These are phyloP conservation scores for Suricata suricatta DNA, from an alignment of 2,113 vertebrate genomes.

Conservation along the genomic window DNA sequence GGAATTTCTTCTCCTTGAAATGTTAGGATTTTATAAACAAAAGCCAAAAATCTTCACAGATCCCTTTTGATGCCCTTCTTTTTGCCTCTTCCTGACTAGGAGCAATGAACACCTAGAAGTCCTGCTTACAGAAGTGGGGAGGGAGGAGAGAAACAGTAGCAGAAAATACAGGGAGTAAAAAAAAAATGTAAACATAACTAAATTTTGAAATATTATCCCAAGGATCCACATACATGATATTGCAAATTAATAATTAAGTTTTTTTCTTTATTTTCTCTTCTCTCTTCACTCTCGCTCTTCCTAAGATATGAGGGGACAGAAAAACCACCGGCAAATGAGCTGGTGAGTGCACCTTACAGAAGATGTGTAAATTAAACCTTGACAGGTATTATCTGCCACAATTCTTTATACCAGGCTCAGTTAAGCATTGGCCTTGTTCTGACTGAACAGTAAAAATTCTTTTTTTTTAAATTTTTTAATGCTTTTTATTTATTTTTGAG, in stretches of 20 bases:
- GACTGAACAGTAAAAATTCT: not conserved
- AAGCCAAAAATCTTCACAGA: not conserved
- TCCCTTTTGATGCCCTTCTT: not conserved
- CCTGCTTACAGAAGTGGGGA: not conserved
- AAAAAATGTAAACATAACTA: not conserved
- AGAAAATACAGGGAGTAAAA: not conserved
- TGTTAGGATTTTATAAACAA: slow-evolving; percentile 24
- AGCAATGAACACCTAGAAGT: not conserved
- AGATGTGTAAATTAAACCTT: slow-evolving; percentile 45
- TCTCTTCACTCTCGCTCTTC: not conserved
- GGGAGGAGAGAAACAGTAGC: not conserved
- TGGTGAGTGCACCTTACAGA: slow-evolving; percentile 2
- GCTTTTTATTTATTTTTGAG: no score
- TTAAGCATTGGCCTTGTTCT: slow-evolving; percentile 22
- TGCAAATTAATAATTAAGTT: slow-evolving; percentile 10
- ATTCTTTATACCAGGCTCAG: slow-evolving; percentile 39
- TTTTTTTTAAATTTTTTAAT: no score
- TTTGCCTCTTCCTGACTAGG: not conserved
- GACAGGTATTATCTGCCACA: slow-evolving; percentile 31
- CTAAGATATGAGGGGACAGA: not conserved
- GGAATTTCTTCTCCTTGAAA: not conserved
- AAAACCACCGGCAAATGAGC: slow-evolving; percentile 2
- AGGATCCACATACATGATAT: not conserved
- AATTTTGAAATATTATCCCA: slow-evolving; percentile 43
- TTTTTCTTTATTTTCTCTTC: not conserved